These are phyloP conservation scores for Drosophila prolongata DNA, from an alignment of 2,888 invertebrate species.

Conservation along the genomic window DNA sequence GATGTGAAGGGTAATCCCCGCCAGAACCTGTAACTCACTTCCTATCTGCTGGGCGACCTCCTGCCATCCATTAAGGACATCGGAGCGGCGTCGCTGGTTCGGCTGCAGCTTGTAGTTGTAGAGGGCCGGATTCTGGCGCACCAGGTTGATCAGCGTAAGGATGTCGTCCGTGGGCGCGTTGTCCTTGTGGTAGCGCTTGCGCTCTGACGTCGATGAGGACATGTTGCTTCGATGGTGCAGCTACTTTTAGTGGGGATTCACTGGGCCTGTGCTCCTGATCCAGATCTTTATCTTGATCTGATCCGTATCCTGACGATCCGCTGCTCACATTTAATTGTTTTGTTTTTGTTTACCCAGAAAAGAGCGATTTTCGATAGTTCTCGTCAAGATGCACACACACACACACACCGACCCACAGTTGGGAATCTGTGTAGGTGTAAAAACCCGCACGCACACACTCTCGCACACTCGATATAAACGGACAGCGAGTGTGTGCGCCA, in stretches of 20 bases:
- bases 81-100: slow-evolving; percentile 78
- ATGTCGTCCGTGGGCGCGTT: slow-evolving; percentile 81
- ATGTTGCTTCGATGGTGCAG: slow-evolving; percentile 90
- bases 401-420: slow-evolving; percentile 9
- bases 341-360: slow-evolving; percentile 85
- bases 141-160: slow-evolving; percentile 79
- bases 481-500: slow-evolving; percentile 14
- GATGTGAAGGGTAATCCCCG: neutral
- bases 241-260: neutral
- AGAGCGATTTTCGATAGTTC: slow-evolving; percentile 18
- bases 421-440: slow-evolving; percentile 1
- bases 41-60: slow-evolving; percentile 80
- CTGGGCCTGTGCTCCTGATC: too few relatives aligned
- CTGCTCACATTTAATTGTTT: slow-evolving; percentile 81
- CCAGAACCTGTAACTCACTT: slow-evolving; percentile 64
- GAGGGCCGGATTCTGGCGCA: slow-evolving; percentile 81
- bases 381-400: slow-evolving; percentile 17
- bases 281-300: too few relatives aligned
- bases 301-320: neutral
- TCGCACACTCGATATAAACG: slow-evolving; percentile 10
- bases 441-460: slow-evolving; percentile 28
- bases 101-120: slow-evolving; percentile 83
- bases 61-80: slow-evolving; percentile 80
- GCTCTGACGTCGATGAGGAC: slow-evolving; percentile 88
- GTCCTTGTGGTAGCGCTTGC: slow-evolving; percentile 82